Base-by-base conservation (phyloP, 2,888 invertebrate genomes). In the Pristionchus fissidentatus region DNA sequence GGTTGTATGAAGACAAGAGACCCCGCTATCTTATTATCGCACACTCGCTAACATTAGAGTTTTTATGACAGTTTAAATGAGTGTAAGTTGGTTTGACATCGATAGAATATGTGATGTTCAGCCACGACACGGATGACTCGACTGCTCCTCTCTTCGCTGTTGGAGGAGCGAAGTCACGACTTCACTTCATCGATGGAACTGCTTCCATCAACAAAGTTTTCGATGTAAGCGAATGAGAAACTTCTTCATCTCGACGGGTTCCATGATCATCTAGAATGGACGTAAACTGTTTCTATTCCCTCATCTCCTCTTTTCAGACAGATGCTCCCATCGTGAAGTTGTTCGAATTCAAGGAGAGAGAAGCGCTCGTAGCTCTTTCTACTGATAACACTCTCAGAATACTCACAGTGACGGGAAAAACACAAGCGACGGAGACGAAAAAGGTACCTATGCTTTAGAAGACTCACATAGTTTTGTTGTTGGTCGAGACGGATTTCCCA, bases 331-430 rank as follows among this genome's bases (percentile, higher is more conserved):
- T 83, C 70, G 49, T 70, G 22, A 32, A 38, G n/a, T 19, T 83
- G 52, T 49, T 38, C 41, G 83, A 83, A 52, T 83, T 83, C 38
- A 52, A 73, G 38, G 83, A 83, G 73, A 83, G 52, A 19, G 83
- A 73, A n/a, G 83, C 83, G 0, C 70, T 83, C 52, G 43, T 83
- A 1, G 26, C 29, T 35, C 55, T 73, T 15, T 70, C 83, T 3
- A 57, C 43, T 35, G 83, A 83, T 52, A 49, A 52, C 19, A 26
- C 70, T 32, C 49, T 83, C 15, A 46, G 83, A 15, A 83, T 83
- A 26, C 70, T 83, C 49, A 55, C 83, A 15, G 7, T 73, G 19
- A 83, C 83, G 35, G 70, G 70, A n/a, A 70, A 70, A 38, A 52
- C 35, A 19, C 70, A 73, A 15, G 83, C 83, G 22, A 70, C 73